Percentiles rank a stretch among this genome's conserved stretches.
These are phyloP conservation scores for Bombus haemorrhoidalis DNA, from an alignment of 1,140 invertebrate genomes.

Conservation along the genomic window DNA sequence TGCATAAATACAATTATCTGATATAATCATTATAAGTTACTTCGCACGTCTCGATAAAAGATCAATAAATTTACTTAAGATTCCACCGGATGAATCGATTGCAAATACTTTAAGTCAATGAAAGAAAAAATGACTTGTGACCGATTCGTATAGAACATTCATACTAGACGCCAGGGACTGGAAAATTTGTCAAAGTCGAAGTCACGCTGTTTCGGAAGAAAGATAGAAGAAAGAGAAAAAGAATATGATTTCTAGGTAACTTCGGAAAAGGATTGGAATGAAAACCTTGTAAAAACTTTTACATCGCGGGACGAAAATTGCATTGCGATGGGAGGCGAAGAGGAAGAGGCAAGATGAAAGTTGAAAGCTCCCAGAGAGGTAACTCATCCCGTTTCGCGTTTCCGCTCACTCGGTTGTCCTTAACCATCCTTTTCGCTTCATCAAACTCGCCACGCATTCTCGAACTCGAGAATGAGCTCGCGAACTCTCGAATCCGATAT, in stretches of 20 bases:
- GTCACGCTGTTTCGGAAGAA: not conserved
- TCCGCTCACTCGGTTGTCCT: conserved; percentile 55
- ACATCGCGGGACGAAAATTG: conserved; percentile 68
- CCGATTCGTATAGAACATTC: no score
- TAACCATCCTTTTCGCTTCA: conserved; percentile 61
- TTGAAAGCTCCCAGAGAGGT: conserved; percentile 51
- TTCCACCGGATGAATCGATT: no score
- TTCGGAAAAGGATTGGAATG: conserved; percentile 57
- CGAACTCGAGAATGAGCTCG: conserved; percentile 62
- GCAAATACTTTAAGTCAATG: no score
- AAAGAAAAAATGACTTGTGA: no score
- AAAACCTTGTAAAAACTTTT: conserved; percentile 74
- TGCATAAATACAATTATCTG: no score
- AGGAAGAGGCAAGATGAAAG: conserved; percentile 1
- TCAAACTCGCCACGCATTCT: conserved; percentile 47
- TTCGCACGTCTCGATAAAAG: no score
- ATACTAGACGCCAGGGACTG: no score
- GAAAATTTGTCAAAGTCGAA: not conserved
- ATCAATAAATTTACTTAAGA: no score
- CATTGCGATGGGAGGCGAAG: conserved; percentile 21
- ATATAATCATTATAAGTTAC: no score
- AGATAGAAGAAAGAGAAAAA: not conserved
- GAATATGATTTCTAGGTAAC: conserved; percentile 64
- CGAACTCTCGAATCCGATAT: conserved; percentile 64
- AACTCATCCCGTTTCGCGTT: conserved; percentile 59